Evolutionary conservation across 2,797 vertebrate species (phyloP).

Genomic region (Oreonectes daqikongensis): DNA sequence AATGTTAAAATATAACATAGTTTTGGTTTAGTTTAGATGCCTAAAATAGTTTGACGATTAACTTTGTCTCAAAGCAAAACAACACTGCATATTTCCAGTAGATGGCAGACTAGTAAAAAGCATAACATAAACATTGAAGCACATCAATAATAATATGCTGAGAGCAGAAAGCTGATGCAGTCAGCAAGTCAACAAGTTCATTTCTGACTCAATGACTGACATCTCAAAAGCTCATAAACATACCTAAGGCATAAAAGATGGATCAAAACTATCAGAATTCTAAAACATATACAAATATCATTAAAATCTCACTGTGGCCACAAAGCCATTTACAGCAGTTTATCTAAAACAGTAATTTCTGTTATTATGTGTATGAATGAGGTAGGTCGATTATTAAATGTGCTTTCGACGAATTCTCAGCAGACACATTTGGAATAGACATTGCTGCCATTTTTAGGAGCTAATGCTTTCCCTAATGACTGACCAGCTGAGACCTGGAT

Average conservation of each 20-base stretch:
- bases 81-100: constrained; percentile 7
- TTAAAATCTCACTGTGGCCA: not conserved
- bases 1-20: too few relatives aligned
- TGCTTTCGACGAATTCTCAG: constrained; percentile 62
- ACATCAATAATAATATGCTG: not conserved
- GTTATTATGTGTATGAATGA: constrained; percentile 51
- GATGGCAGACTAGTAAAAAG: constrained; percentile 36
- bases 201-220: not conserved
- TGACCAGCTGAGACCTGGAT: constrained; percentile 65
- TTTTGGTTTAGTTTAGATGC: too few relatives aligned
- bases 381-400: constrained; percentile 64
- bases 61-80: not conserved
- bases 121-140: not conserved
- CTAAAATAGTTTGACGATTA: too few relatives aligned
- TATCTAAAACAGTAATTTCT: constrained; percentile 7
- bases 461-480: constrained; percentile 70
- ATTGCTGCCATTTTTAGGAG: constrained; percentile 74
- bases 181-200: not conserved
- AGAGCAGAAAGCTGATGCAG: constrained; percentile 2
- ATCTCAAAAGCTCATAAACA: not conserved
- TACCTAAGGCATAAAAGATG: not conserved
- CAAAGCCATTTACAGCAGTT: not conserved
- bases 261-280: not conserved
- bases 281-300: not conserved
- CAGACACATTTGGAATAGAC: constrained; percentile 71